Evolutionary conservation across 2,888 invertebrate genomes (phyloP).

Genomic region (Platycheirus albimanus): DNA sequence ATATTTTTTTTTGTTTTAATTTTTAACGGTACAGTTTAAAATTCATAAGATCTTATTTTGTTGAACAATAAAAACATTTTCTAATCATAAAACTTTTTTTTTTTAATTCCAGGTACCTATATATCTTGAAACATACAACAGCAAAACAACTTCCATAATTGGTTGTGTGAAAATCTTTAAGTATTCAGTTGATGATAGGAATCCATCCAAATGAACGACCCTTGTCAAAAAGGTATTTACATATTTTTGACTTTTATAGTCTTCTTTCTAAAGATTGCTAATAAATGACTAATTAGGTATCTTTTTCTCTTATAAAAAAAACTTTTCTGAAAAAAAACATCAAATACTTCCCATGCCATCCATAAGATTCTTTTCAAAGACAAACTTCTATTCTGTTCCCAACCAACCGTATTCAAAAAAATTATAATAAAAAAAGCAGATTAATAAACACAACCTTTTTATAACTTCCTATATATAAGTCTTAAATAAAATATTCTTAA

Average conservation of each 20-base stretch:
- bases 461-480: constrained; percentile 32
- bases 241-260: constrained; percentile 4
- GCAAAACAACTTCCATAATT: background rate
- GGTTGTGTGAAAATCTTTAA: background rate
- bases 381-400: background rate
- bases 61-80: no score
- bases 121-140: background rate
- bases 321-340: background rate
- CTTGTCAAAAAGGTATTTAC: constrained; percentile 11
- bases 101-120: background rate
- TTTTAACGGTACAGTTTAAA: background rate
- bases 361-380: background rate
- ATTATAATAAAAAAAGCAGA: constrained; percentile 3
- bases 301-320: background rate
- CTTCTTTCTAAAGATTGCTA: constrained; percentile 5
- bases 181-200: background rate
- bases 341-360: background rate
- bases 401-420: background rate
- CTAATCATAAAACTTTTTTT: no score
- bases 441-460: constrained; percentile 33
- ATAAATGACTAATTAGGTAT: constrained; percentile 30
- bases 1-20: no score
- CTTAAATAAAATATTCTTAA: constrained; percentile 20
- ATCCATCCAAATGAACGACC: background rate
- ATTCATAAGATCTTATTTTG: background rate